These are phyloP conservation scores for Centropristis striata DNA, from an alignment of 2,113 vertebrate species.

Conservation along the genomic window DNA sequence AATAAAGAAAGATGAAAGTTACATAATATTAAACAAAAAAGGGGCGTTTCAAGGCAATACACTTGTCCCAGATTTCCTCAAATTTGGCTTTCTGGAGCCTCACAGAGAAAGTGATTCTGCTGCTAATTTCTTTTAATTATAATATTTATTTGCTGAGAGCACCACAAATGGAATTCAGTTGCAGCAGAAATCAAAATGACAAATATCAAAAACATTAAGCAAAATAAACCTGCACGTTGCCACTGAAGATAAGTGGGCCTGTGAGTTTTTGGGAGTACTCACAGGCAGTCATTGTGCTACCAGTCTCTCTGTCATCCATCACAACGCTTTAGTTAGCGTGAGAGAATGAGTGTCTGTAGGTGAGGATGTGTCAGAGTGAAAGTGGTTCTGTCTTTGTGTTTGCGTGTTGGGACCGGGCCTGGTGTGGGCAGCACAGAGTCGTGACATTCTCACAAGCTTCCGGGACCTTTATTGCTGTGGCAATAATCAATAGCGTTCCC, in stretches of 20 bases:
- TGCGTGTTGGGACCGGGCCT: constrained; percentile 47
- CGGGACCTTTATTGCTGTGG: constrained; percentile 82
- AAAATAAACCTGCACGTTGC: constrained; percentile 1
- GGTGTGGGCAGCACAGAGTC: constrained; percentile 63
- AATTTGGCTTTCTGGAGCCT: too few relatives aligned
- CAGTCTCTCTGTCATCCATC: constrained; percentile 25
- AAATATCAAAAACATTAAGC: neutral
- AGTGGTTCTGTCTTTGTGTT: constrained; percentile 51
- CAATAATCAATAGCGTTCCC: constrained; percentile 85
- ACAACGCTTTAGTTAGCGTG: constrained; percentile 28
- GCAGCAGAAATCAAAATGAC: neutral
- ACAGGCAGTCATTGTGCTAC: neutral
- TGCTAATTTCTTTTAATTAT: too few relatives aligned
- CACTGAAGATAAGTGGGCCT: neutral
- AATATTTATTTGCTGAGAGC: too few relatives aligned
- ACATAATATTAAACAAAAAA: too few relatives aligned
- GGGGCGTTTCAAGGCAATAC: too few relatives aligned
- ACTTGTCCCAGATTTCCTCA: too few relatives aligned
- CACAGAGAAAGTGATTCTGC: too few relatives aligned
- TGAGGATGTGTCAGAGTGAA: constrained; percentile 42
- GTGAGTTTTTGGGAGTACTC: constrained; percentile 5
- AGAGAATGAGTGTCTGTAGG: constrained; percentile 41
- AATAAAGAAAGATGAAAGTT: too few relatives aligned
- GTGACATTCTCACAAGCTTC: constrained; percentile 82
- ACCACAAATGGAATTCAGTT: neutral